phyloP scores from a whole-genome alignment of 2,113 vertebrate genomes.

The Psettodes erumei region DNA sequence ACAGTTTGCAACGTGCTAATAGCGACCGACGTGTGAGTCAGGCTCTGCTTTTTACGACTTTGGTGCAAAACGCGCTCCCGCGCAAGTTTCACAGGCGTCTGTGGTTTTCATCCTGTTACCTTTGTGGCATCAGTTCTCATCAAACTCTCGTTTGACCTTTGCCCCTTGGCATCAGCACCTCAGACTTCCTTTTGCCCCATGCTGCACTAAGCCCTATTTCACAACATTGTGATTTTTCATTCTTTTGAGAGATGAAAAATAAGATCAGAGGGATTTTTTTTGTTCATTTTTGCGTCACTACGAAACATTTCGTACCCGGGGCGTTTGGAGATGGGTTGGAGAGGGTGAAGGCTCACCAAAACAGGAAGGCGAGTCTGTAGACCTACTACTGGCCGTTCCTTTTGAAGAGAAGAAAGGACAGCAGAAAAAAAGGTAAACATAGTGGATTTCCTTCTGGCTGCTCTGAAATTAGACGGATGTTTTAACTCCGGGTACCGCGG shows the following conservation, averaged over 20 bases:
- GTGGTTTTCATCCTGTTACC: not conserved
- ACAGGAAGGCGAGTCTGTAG: conserved; percentile 40
- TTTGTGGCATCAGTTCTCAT: too few relatives aligned
- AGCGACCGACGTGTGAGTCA: too few relatives aligned
- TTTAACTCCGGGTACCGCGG: conserved; percentile 67
- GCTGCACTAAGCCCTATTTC: conserved; percentile 16
- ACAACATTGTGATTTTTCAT: conserved; percentile 35
- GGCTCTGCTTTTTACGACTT: not conserved
- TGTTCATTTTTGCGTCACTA: conserved; percentile 45
- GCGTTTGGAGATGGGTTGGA: conserved; percentile 54
- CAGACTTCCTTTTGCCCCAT: not conserved
- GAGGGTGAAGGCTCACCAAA: conserved; percentile 49
- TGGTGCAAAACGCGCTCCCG: not conserved
- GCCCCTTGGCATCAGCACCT: conserved; percentile 32
- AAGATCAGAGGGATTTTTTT: conserved; percentile 51
- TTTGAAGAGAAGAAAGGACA: conserved; percentile 49
- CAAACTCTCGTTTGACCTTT: too few relatives aligned
- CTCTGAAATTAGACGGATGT: conserved; percentile 68
- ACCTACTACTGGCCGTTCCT: conserved; percentile 61
- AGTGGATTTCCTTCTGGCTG: conserved; percentile 61
- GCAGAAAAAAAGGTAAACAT: conserved; percentile 66
- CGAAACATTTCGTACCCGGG: conserved; percentile 32
- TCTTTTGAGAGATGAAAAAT: conserved; percentile 36
- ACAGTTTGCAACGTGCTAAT: too few relatives aligned
- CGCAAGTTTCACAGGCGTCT: not conserved